Evolutionary conservation across 1,140 invertebrate genomes (phyloP).

Genomic region (Lordiphosa stackelbergi): DNA sequence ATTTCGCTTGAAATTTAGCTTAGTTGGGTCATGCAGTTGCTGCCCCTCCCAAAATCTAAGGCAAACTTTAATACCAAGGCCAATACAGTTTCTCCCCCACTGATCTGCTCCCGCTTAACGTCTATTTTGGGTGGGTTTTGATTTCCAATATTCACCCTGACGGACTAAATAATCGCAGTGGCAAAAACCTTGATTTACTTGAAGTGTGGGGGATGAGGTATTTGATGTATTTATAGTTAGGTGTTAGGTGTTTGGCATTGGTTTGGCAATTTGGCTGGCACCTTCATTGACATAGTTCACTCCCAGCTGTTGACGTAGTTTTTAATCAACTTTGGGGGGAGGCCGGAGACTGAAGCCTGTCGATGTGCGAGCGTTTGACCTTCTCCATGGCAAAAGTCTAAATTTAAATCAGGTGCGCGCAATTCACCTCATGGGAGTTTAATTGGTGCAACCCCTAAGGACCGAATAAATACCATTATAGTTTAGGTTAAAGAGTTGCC

Average conservation of each 20-base stretch:
- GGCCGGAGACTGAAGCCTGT: background rate
- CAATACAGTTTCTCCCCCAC: too few species aligned
- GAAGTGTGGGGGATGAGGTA: background rate
- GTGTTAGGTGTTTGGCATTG: conserved; percentile 23
- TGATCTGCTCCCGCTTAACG: too few species aligned
- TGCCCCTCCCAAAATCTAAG: too few species aligned
- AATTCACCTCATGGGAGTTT: too few species aligned
- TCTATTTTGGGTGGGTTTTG: too few species aligned
- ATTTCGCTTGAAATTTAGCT: too few species aligned
- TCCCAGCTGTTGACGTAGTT: conserved; percentile 37
- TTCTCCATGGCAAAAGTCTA: conserved; percentile 10
- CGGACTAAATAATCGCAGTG: conserved; percentile 19
- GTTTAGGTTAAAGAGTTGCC: too few species aligned
- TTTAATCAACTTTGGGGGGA: conserved; percentile 46
- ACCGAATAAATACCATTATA: too few species aligned
- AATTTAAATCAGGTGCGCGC: background rate
- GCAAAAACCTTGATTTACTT: conserved; percentile 18
- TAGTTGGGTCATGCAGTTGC: too few species aligned
- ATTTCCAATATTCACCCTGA: background rate
- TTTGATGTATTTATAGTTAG: conserved; percentile 21
- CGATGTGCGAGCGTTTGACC: conserved; percentile 9
- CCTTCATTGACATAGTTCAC: conserved; percentile 2
- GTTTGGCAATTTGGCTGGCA: conserved; percentile 22
- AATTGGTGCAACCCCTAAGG: too few species aligned
- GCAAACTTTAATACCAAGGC: too few species aligned